Evolutionary conservation across 2,888 invertebrate genomes (phyloP).

Genomic region (Ophioninae sp.): DNA sequence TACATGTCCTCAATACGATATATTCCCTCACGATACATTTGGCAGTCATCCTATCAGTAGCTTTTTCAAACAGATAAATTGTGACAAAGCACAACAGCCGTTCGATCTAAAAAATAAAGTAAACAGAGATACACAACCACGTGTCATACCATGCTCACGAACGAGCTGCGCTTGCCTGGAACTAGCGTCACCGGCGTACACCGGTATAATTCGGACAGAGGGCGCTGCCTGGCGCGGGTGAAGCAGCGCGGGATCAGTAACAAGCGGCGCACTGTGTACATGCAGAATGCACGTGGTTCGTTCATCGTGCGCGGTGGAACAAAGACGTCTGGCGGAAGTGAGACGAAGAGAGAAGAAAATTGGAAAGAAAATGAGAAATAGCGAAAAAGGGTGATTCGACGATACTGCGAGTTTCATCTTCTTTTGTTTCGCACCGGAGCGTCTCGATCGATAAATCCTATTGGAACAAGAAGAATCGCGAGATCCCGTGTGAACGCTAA

Average conservation of each 20-base stretch:
- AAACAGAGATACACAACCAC: no score
- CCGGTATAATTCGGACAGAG: neutral
- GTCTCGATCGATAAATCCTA: slow-evolving; percentile 52
- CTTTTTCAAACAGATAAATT: no score
- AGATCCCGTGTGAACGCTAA: slow-evolving; percentile 40
- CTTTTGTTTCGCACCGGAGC: slow-evolving; percentile 30
- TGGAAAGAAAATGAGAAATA: neutral
- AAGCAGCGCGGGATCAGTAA: slow-evolving; percentile 10
- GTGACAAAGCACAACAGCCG: no score
- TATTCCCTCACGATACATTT: no score
- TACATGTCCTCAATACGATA: no score
- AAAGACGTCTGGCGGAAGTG: slow-evolving; percentile 44
- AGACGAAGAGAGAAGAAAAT: slow-evolving; percentile 34
- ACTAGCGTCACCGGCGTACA: neutral
- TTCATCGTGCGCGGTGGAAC: slow-evolving; percentile 42
- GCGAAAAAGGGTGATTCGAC: slow-evolving; percentile 30
- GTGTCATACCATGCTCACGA: neutral
- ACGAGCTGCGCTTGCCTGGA: neutral
- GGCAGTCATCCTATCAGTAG: no score
- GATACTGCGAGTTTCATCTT: slow-evolving; percentile 57
- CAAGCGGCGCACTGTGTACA: neutral
- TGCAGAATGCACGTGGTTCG: slow-evolving; percentile 55
- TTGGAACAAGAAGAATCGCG: slow-evolving; percentile 53
- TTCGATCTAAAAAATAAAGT: no score
- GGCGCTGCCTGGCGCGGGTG: neutral